phyloP scores from a whole-genome alignment of 1,140 invertebrate genomes.

The Drosophila bocki region DNA sequence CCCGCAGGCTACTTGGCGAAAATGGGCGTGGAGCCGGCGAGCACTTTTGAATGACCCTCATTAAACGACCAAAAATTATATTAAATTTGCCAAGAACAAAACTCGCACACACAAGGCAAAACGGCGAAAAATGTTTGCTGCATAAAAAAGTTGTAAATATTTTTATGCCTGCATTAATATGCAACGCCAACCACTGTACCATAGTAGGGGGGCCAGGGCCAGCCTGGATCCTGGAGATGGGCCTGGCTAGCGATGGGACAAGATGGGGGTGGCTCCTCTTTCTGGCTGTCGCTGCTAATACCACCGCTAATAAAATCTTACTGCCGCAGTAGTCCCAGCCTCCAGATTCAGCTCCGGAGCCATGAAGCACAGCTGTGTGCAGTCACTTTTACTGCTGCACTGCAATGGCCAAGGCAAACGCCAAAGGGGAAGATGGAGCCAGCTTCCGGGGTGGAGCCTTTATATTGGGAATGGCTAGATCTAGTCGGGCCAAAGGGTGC shows the following conservation, averaged over 20 bases:
- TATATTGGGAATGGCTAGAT: conserved; percentile 25
- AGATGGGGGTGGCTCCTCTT: conserved; percentile 16
- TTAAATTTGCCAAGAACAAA: conserved; percentile 70
- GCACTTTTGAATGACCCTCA: conserved; percentile 77
- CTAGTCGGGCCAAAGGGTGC: conserved; percentile 29
- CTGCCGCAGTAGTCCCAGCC: conserved; percentile 64
- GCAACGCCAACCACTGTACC: conserved; percentile 75
- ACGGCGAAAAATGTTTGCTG: conserved; percentile 39
- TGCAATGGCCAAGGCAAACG: conserved; percentile 39
- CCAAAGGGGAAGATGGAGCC: conserved; percentile 1
- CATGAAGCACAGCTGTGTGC: conserved; percentile 83
- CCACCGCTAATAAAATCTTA: conserved; percentile 84
- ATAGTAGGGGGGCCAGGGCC: background rate
- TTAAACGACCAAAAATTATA: conserved; percentile 83
- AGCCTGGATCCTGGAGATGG: conserved; percentile 3
- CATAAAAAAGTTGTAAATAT: conserved; percentile 84
- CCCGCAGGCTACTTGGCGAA: conserved; percentile 39
- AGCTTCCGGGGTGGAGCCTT: background rate
- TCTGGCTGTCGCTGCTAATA: conserved; percentile 73
- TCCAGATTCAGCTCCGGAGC: conserved; percentile 42
- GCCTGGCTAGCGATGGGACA: conserved; percentile 10
- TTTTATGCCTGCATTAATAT: conserved; percentile 83
- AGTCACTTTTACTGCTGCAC: conserved; percentile 81
- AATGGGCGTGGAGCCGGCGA: conserved; percentile 22
- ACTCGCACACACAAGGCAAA: background rate